Evolutionary conservation across 1,140 invertebrate genomes (phyloP).

Genomic region (Paralvinella palmiformis): DNA sequence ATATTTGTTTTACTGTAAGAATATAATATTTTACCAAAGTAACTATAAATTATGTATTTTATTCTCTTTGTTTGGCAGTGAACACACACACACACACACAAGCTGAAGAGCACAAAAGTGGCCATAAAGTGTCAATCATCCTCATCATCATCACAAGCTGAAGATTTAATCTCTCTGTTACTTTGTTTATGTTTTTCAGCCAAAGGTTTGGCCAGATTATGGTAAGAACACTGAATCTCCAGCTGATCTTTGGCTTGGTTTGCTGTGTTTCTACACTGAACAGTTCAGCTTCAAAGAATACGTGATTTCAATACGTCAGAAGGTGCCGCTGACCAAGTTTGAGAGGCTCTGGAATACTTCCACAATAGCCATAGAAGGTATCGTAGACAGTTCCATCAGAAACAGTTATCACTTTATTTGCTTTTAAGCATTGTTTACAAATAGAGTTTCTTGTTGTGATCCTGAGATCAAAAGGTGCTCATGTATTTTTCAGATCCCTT

Average conservation of each 20-base stretch:
- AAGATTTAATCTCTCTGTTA: neutral
- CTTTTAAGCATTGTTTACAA: neutral
- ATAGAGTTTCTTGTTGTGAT: slow-evolving; percentile 7
- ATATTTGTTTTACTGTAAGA: too few relatives aligned
- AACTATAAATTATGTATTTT: too few relatives aligned
- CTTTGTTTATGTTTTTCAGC: slow-evolving; percentile 44
- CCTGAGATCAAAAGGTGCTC: neutral
- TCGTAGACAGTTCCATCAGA: neutral
- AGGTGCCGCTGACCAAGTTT: slow-evolving; percentile 50
- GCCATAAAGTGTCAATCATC: neutral
- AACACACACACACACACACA: too few relatives aligned
- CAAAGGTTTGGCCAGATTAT: slow-evolving; percentile 50
- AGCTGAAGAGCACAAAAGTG: too few relatives aligned
- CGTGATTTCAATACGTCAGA: slow-evolving; percentile 57
- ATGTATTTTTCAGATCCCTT: slow-evolving; percentile 56
- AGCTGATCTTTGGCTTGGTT: slow-evolving; percentile 56
- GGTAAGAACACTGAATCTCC: slow-evolving; percentile 52
- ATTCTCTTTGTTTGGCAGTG: too few relatives aligned
- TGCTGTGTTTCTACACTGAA: slow-evolving; percentile 58
- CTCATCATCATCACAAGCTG: too few relatives aligned
- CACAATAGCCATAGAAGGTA: slow-evolving; percentile 58
- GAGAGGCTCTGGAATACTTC: slow-evolving; percentile 59
- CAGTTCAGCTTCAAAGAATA: slow-evolving; percentile 55
- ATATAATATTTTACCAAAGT: too few relatives aligned
- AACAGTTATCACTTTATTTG: neutral